Evolutionary conservation across 1,140 invertebrate genomes (phyloP).

Genomic region (Holcopasites calliopsidis): DNA sequence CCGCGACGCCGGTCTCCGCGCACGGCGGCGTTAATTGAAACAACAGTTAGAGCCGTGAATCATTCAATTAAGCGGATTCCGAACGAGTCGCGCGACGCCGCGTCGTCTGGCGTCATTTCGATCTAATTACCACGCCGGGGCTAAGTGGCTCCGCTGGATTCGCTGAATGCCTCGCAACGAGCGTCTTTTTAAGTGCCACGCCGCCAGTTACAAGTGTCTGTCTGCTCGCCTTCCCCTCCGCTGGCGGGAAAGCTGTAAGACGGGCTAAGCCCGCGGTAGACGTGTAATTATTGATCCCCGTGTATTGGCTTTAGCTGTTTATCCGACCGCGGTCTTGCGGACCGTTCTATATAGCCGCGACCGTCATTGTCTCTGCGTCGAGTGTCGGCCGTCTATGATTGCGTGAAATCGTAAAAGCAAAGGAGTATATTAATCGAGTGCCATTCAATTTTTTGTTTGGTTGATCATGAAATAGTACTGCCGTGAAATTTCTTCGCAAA

Average conservation of each 20-base stretch:
- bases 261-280: neutral
- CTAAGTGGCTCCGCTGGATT: constrained; percentile 35
- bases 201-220: neutral
- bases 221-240: neutral
- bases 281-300: neutral
- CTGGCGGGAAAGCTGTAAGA: neutral
- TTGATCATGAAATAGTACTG: too few relatives aligned
- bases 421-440: too few relatives aligned
- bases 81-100: constrained; percentile 38
- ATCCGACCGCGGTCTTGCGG: neutral
- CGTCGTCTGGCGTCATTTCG: constrained; percentile 44
- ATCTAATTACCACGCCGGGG: constrained; percentile 35
- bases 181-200: constrained; percentile 23
- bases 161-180: constrained; percentile 23
- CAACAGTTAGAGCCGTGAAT: constrained; percentile 39
- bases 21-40: constrained; percentile 40
- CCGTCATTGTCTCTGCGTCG: neutral
- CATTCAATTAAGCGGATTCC: constrained; percentile 47
- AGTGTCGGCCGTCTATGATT: neutral
- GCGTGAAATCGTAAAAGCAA: neutral
- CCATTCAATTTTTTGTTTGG: too few relatives aligned
- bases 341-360: neutral
- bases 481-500: too few relatives aligned
- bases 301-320: neutral
- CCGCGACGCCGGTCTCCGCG: neutral